A percentile compares a stretch with the other conserved stretches of the same genome.
Evolutionary conservation across 2,797 vertebrate species (phyloP).

Genomic region (Aphelocoma californica): DNA sequence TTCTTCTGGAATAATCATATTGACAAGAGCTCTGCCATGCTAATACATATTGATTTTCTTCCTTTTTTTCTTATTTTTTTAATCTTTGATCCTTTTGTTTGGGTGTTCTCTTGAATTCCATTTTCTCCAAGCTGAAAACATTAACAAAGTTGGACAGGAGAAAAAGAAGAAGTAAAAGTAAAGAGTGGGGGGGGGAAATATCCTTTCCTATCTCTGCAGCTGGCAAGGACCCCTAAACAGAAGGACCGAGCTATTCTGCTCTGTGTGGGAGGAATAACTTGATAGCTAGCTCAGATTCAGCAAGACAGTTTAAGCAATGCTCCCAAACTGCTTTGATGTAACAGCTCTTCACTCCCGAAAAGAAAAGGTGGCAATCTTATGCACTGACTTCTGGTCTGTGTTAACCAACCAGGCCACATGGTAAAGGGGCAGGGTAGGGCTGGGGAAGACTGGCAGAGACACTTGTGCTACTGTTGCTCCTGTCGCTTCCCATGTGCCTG

Average conservation of each 20-base stretch:
- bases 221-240: slow-evolving; percentile 58
- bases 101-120: neutral
- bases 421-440: neutral
- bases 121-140: neutral
- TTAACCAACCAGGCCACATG: neutral
- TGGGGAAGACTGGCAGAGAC: slow-evolving; percentile 22
- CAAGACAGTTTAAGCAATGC: slow-evolving; percentile 2
- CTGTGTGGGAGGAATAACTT: slow-evolving; percentile 47
- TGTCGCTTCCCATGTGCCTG: neutral
- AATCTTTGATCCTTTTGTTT: neutral
- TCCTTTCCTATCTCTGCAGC: neutral
- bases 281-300: slow-evolving; percentile 31
- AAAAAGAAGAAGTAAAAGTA: neutral
- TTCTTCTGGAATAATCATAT: neutral
- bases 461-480: neutral
- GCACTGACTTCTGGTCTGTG: neutral
- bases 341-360: neutral
- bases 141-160: neutral
- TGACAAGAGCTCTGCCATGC: neutral
- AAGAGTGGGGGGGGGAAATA: neutral
- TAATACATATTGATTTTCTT: rapidly evolving
- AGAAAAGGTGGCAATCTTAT: neutral
- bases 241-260: slow-evolving; percentile 62
- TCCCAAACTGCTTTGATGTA: neutral
- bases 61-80: neutral